Evolutionary conservation across 2,797 vertebrate species (phyloP), one percentile per base, ranked within the genome.

Genomic region (Eptatretus atami): DNA sequence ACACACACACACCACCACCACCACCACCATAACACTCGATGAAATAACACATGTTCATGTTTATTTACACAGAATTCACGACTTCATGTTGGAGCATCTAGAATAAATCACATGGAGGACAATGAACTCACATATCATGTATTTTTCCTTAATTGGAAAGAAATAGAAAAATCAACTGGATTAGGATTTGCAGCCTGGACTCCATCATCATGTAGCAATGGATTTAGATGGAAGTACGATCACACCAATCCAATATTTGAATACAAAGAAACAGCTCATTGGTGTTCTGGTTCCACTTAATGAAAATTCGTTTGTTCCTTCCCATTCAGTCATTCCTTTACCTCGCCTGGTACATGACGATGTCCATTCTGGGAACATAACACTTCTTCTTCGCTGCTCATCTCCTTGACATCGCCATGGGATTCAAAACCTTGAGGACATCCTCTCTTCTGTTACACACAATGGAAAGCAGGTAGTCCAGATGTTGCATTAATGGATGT

Each of bases 341-440:
- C 68, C 74, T 94, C 64, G 87, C 86, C 12, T 94, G 87, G 87
- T 93, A 93, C 55, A 94, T 92, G 85, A 86, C 82, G 63, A 92
- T 94, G 85, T 94, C 86, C 57, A 69, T 90, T 67, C 80, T 93
- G 14, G 87, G 87, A 63, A 86, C 93, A 93, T 67, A 93, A 93
- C 77, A 94, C 73, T 94, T 94, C 70, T 94, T 94, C 75, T 92
- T 94, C 66, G 86, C 87, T 64, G 87, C 85, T 61, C 87, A 94
- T 69, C 78, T 94, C 54, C 80, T 94, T 53, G 87, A 94, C 71
- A 94, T 94, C 6, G 87, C 87, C 13, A 94, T 94, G 87, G 87
- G 87, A 64, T 94, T 94, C 72, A 94, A 94, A 76, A 94, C 87
- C 0, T 72, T 94, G 24, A 75, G 87, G 60, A 94, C 86, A 94